A percentile compares a stretch with the other conserved stretches of the same genome.
phyloP scores from a whole-genome alignment of 2,113 vertebrate species.

The Microtus pennsylvanicus region DNA sequence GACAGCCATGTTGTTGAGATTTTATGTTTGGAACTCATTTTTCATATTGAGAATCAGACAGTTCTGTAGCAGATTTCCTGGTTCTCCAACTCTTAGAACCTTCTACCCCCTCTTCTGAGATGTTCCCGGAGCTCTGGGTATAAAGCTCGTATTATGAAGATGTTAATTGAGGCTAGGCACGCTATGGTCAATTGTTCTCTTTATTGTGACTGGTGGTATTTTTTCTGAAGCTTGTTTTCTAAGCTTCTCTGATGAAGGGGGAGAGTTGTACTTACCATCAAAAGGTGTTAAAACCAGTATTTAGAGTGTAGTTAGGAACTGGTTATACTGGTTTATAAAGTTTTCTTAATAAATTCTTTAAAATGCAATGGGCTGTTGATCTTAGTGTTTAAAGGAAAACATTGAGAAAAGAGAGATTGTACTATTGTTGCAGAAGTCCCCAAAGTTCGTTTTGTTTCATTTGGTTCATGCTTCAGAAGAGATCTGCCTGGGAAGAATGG shows the following conservation, averaged over 20 bases:
- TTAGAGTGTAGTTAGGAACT: background rate
- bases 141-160: background rate
- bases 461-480: background rate
- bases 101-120: background rate
- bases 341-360: constrained; percentile 35
- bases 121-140: no score
- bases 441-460: background rate
- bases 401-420: background rate
- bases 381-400: background rate
- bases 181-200: no score
- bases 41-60: background rate
- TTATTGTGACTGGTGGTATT: background rate
- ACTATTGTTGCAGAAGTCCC: background rate
- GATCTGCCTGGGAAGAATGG: background rate
- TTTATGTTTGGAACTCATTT: background rate
- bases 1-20: background rate
- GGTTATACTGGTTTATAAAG: background rate
- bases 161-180: background rate
- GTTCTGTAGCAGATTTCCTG: no score
- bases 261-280: background rate
- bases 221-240: background rate
- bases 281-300: background rate
- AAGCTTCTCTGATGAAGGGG: background rate
- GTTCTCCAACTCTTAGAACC: background rate
- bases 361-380: background rate